Conservation (phyloP, 1,140 invertebrate genomes). For the Conopomorpha cramerella region DNA sequence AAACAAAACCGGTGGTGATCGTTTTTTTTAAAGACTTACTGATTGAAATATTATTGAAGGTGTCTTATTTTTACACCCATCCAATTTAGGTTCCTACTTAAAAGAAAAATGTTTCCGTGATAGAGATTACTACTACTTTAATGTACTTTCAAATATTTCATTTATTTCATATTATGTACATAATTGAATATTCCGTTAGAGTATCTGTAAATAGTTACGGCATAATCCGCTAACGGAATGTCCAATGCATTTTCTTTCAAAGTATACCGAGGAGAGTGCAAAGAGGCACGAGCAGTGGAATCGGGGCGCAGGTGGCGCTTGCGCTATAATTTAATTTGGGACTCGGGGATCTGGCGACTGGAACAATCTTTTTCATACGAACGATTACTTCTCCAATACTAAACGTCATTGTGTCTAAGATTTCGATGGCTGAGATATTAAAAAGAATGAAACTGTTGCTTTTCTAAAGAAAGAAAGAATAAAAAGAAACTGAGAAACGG, state of each 20-base stretch:
- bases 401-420: too few species aligned
- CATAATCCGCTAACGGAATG: slow-evolving; percentile 4
- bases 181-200: neutral
- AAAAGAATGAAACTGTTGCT: too few species aligned
- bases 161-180: neutral
- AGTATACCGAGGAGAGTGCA: slow-evolving; percentile 19
- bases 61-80: too few species aligned
- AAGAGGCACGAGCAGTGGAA: neutral
- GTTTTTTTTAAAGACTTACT: too few species aligned
- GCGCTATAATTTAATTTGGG: slow-evolving; percentile 59
- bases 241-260: slow-evolving; percentile 22
- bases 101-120: too few species aligned
- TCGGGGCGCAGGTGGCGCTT: slow-evolving; percentile 30
- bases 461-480: too few species aligned
- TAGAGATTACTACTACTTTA: neutral
- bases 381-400: neutral
- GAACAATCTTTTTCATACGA: slow-evolving; percentile 26
- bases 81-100: too few species aligned
- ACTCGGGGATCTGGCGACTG: slow-evolving; percentile 48
- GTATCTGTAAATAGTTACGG: neutral
- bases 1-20: too few species aligned
- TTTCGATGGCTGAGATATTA: too few species aligned
- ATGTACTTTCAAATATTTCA: neutral
- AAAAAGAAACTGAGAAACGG: too few species aligned
- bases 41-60: too few species aligned